Conservation (phyloP, 2,113 vertebrate genomes). For the Hucho hucho region DNA sequence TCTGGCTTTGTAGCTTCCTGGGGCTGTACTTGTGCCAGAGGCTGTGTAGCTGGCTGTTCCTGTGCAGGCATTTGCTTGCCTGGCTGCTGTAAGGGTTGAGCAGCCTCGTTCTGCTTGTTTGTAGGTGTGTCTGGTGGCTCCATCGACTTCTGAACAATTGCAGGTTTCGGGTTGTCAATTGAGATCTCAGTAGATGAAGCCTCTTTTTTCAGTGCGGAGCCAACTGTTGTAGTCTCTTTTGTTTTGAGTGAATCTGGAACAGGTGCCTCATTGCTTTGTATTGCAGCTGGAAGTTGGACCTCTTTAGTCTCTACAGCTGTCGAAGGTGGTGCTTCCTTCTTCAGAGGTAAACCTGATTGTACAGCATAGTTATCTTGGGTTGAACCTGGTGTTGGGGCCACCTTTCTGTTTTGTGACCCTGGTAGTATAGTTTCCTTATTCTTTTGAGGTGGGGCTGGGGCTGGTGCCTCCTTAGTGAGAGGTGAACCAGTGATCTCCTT, state of each 20-base stretch:
- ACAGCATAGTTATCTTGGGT: neutral
- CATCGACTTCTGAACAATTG: conserved; percentile 19
- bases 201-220: too few species aligned
- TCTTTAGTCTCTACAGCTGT: too few species aligned
- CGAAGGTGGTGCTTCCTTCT: neutral
- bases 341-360: neutral
- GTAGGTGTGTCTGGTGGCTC: neutral
- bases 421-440: neutral
- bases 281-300: too few species aligned
- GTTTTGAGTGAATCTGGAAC: too few species aligned
- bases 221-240: too few species aligned
- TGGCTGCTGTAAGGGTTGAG: conserved; percentile 15
- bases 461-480: neutral
- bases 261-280: too few species aligned
- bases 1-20: conserved; percentile 48
- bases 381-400: too few species aligned
- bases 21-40: conserved; percentile 29
- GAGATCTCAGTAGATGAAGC: too few species aligned
- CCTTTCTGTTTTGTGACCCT: too few species aligned
- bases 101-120: conserved; percentile 50
- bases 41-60: conserved; percentile 59
- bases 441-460: neutral
- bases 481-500: too few species aligned
- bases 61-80: conserved; percentile 65
- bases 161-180: conserved; percentile 33